Conservation (phyloP, 2,797 vertebrate species). For the Hippopotamyrus pictus region DNA sequence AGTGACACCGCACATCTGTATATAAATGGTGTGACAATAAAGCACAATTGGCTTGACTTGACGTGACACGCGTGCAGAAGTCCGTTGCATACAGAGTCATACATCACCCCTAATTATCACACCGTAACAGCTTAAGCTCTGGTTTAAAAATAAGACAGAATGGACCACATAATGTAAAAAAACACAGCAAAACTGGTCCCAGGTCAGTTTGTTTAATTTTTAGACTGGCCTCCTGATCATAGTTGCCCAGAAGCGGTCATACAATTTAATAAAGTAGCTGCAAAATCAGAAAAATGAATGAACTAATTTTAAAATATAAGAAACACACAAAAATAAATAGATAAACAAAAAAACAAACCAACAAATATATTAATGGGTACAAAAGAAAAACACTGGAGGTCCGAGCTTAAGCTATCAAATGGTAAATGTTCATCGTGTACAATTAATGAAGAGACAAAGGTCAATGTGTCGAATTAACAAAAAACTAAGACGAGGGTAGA, state of each 20-base stretch:
- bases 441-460: neutral
- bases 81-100: neutral
- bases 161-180: neutral
- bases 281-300: neutral
- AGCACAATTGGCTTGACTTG: neutral
- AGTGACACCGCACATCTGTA: neutral
- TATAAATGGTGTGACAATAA: neutral
- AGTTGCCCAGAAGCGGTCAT: neutral
- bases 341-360: neutral
- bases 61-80: neutral
- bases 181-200: neutral
- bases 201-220: neutral
- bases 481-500: neutral
- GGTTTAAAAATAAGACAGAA: neutral
- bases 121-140: neutral
- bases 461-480: neutral
- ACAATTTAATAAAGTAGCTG: neutral
- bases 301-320: neutral
- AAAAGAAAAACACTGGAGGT: neutral
- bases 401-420: neutral
- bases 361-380: neutral
- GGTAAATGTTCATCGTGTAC: neutral
- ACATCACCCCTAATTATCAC: neutral
- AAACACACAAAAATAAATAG: neutral
- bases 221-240: neutral